Percentiles rank a stretch among this genome's conserved stretches.
Conservation (phyloP, 2,113 vertebrate genomes). For the Leptocoma aspasia region DNA sequence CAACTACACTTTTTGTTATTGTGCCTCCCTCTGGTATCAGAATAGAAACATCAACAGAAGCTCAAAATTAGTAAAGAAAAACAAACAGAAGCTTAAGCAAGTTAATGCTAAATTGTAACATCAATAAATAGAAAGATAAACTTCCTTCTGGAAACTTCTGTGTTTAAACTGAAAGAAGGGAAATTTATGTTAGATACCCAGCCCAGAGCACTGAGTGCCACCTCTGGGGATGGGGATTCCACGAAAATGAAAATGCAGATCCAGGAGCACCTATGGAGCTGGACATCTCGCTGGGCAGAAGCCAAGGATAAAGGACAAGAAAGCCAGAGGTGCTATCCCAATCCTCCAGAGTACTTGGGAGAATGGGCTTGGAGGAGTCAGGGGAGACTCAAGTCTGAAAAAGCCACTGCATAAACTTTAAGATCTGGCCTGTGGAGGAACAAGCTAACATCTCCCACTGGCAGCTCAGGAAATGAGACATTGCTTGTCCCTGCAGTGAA, state of each 20-base stretch:
- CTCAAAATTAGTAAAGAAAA: background rate
- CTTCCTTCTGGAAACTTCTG: background rate
- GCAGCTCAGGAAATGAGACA: background rate
- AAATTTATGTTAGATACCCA: background rate
- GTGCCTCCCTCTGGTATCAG: background rate
- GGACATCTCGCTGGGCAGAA: fast-evolving
- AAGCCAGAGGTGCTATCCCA: fast-evolving
- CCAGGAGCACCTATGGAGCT: background rate
- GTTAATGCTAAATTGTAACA: background rate
- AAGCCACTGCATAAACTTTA: background rate
- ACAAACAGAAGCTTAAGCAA: background rate
- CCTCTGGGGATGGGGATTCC: background rate
- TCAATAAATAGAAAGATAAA: background rate
- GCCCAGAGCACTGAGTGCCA: background rate
- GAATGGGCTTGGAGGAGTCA: fast-evolving
- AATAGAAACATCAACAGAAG: background rate
- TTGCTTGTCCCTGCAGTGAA: background rate
- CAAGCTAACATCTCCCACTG: background rate
- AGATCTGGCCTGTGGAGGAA: background rate
- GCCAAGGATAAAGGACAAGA: background rate
- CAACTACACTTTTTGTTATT: background rate
- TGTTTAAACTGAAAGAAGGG: background rate
- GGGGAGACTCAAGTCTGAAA: background rate
- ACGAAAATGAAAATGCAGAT: background rate
- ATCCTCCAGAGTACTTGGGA: fast-evolving